These are phyloP conservation scores for Troides helena DNA, from an alignment of 2,888 invertebrate genomes.

Conservation along the genomic window DNA sequence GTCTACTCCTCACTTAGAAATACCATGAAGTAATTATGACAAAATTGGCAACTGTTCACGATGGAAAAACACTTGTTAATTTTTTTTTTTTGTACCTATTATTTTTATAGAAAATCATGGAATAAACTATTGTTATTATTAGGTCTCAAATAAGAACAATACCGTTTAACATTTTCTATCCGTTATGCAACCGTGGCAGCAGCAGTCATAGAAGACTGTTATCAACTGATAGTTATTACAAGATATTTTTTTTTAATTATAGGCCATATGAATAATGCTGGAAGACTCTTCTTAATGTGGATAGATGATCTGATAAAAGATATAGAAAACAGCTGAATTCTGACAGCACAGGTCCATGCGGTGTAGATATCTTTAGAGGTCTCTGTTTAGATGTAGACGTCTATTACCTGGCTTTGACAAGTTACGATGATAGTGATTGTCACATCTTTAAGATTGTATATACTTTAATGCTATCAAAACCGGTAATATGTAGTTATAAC, in stretches of 20 bases:
- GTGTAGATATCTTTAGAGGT: too few relatives aligned
- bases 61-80: neutral
- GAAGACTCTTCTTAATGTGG: too few relatives aligned
- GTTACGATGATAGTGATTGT: neutral
- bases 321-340: too few relatives aligned
- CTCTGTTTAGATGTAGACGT: too few relatives aligned
- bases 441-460: neutral
- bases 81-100: neutral
- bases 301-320: too few relatives aligned
- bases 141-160: neutral
- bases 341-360: too few relatives aligned
- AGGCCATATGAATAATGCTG: too few relatives aligned
- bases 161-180: neutral
- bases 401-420: too few relatives aligned
- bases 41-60: neutral
- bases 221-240: neutral
- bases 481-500: too few relatives aligned
- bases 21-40: neutral
- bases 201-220: neutral
- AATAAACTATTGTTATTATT: neutral
- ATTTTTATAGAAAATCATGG: neutral
- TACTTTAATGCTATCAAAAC: neutral
- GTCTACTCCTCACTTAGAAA: neutral
- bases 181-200: neutral
- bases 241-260: too few relatives aligned